Evolutionary conservation across 1,140 invertebrate genomes (phyloP).

Genomic region (Drosophila pallidifrons): DNA sequence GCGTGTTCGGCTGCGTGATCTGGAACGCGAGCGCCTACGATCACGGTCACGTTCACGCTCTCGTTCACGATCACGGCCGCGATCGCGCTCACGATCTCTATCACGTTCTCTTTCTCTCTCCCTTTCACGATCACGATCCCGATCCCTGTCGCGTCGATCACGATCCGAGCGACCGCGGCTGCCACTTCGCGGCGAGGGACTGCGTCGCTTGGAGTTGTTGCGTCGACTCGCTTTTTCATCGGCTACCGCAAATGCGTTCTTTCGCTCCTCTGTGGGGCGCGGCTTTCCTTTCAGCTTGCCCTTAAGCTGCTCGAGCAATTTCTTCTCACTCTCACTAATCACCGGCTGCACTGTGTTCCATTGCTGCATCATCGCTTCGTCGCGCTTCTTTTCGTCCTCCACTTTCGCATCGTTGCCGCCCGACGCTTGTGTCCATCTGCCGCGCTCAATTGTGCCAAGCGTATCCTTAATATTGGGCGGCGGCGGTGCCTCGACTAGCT

Average conservation of each 20-base stretch:
- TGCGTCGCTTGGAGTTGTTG: conserved; percentile 40
- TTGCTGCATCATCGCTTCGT: conserved; percentile 87
- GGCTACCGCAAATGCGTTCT: conserved; percentile 11
- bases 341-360: conserved; percentile 87
- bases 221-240: conserved; percentile 56
- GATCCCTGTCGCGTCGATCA: conserved; percentile 36
- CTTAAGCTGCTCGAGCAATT: conserved; percentile 87
- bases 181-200: conserved; percentile 53
- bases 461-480: conserved; percentile 66
- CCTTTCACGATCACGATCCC: conserved; percentile 16
- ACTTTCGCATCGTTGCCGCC: conserved; percentile 24
- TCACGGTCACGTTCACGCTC: conserved; percentile 56
- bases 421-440: conserved; percentile 67
- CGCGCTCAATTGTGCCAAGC: conserved; percentile 66
- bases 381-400: conserved; percentile 70
- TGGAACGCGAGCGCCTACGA: conserved; percentile 49
- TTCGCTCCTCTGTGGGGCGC: conserved; percentile 45
- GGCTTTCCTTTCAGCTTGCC: conserved; percentile 84
- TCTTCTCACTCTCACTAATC: conserved; percentile 87
- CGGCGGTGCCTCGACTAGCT: conserved; percentile 51
- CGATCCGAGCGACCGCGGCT: conserved; percentile 66
- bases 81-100: conserved; percentile 42
- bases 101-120: conserved; percentile 25
- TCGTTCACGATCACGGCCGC: conserved; percentile 40
- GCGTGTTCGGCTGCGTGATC: conserved; percentile 56